Evolutionary conservation across 2,888 invertebrate species (phyloP), one percentile per base, ranked within the genome.

Genomic region (Alsophila aescularia): DNA sequence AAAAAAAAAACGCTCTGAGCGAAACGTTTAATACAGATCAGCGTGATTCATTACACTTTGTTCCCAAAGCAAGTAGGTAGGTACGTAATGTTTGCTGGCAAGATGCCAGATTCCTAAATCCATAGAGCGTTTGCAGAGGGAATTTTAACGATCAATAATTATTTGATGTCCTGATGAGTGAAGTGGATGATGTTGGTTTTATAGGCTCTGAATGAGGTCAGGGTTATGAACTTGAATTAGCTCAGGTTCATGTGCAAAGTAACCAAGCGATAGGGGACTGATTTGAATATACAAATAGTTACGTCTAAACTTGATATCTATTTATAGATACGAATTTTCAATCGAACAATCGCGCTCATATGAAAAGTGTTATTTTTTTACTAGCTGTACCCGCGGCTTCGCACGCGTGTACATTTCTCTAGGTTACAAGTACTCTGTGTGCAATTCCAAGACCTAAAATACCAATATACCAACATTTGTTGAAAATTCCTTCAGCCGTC

Each of bases 31-130:
- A 21, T 21, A 21, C 21, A 21, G 21, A 6, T 21, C 6, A n/a
- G n/a, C 29, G 10, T 29, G 29, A 29, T 29, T 29, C 29, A 29
- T 29, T 9, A 29, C 10, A 10, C 29, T n/a, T 29, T n/a, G 29
- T 29, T 29, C n/a, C 29, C n/a, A n/a, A n/a, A 18, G 7, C 24
- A 5, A 2, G 24, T 24, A 24, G 24, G 5, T 5, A 18, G 7
- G 8, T 35, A 15, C 35, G 14, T 35, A 15, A 18, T 10, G 21
- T 12, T 12, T 9, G 39, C 32, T 63, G 66, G 63, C 63, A 36
- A 13, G 32, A 24, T 37, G 66, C 63, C 66, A 63, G 45, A 37
- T 50, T 50, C 52, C 55, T 44, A 52, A 49, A 53, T 49, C 44
- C 12, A 32, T 18, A 37, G 14, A 27, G 48, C 24, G 54, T 43